Conservation (phyloP, 2,113 vertebrate genomes). For the Bagarius yarrelli region DNA sequence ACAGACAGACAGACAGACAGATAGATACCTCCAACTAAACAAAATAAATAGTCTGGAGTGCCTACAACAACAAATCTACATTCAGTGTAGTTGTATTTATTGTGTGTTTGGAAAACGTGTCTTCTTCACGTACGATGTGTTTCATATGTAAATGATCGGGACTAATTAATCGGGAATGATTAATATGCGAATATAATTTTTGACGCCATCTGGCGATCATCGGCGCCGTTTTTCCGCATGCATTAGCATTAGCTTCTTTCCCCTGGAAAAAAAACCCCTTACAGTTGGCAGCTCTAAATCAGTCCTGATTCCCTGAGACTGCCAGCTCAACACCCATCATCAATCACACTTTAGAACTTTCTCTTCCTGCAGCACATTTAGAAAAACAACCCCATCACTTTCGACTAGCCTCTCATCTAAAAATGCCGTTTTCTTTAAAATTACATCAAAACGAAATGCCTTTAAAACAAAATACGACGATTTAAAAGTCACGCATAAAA, state of each 20-base stretch:
- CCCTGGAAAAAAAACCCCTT: neutral
- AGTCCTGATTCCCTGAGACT: neutral
- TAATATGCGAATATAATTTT: neutral
- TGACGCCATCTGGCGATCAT: constrained; percentile 14
- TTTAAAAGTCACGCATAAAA: neutral
- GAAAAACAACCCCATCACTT: neutral
- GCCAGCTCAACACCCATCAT: neutral
- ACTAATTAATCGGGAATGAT: neutral
- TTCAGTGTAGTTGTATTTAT: neutral
- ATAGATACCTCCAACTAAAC: too few species aligned
- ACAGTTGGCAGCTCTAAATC: neutral
- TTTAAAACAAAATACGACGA: neutral
- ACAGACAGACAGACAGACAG: too few species aligned
- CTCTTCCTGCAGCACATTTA: neutral
- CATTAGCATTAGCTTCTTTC: neutral
- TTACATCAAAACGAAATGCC: neutral
- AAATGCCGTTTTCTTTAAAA: too few species aligned
- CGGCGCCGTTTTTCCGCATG: neutral
- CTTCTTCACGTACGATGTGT: neutral
- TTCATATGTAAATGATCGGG: neutral
- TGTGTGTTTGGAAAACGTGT: neutral
- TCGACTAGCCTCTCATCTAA: too few species aligned
- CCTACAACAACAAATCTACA: too few species aligned
- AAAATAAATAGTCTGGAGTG: neutral
- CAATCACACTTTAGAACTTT: neutral